Percentiles rank a stretch among this genome's conserved stretches.
These are phyloP conservation scores for Ladona fulva DNA, from an alignment of 1,140 invertebrate genomes.

Conservation along the genomic window DNA sequence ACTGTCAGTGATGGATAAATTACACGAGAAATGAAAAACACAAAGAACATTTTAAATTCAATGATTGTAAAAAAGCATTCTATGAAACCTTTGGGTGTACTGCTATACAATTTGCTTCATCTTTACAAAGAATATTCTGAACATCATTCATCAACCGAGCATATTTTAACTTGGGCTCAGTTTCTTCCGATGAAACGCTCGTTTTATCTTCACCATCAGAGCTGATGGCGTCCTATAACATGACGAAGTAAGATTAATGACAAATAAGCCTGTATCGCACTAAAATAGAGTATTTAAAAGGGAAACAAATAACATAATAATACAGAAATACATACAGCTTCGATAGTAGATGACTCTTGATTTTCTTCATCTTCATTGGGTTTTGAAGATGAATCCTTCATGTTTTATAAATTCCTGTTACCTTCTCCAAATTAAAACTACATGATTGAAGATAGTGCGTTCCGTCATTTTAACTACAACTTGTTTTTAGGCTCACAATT, in stretches of 20 bases:
- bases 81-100: conserved; percentile 74
- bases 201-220: conserved; percentile 28
- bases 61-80: conserved; percentile 7
- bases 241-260: not conserved
- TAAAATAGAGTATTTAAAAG: not conserved
- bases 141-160: conserved; percentile 81
- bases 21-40: conserved; percentile 26
- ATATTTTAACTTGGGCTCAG: conserved; percentile 90
- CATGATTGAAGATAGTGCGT: not conserved
- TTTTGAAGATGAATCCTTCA: not conserved
- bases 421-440: not conserved
- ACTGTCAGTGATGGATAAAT: conserved; percentile 41
- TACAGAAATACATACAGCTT: not conserved
- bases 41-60: conserved; percentile 20
- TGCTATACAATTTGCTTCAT: conserved; percentile 83
- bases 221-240: conserved; percentile 13
- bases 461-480: not conserved
- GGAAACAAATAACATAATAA: not conserved
- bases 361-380: not conserved
- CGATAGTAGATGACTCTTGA: not conserved
- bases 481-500: not conserved
- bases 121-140: conserved; percentile 71
- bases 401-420: not conserved
- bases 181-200: conserved; percentile 43
- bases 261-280: not conserved